Base-by-base conservation (phyloP, 2,888 invertebrate genomes). In the Prosapia bicincta region DNA sequence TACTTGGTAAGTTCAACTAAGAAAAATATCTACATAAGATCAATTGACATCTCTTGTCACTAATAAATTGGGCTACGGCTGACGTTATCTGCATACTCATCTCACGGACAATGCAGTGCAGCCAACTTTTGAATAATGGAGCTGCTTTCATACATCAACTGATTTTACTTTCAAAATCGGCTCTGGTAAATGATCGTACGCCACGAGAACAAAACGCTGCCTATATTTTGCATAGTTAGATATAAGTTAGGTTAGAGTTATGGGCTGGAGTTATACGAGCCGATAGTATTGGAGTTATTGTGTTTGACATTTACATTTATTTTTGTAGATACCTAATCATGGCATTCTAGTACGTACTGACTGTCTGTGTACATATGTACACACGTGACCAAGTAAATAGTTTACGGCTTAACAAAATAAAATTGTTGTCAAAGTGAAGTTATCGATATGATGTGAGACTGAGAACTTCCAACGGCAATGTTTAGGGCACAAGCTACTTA, bases 61-160 rank as follows among this genome's bases (percentile, higher is more conserved):
- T 54, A 54, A 54, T 54, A 54, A 54, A 54, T 54, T 54, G 54
- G 54, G 54, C 54, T 54, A 20, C 54, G 5, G 54, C 20, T 54
- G 54, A 20, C 54, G 1, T 54, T 54, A 54, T 54, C 54, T 54
- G 54, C 54, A 54, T 54, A 54, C 54, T 2, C 54, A 54, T 54
- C 54, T 5, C 20, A 9, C 20, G 54, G 54, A 54, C 54, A 54
- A 54, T 54, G 54, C 54, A 54, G 20, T 54, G 54, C 54, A 54
- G 54, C 54, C 54, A 54, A 54, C 54, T 54, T 54, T 54, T 54
- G 54, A 54, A 54, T 54, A 54, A 54, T 54, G 54, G 54, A n/a
- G 20, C 54, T 54, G 20, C 54, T 54, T 54, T 54, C 54, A 54
- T 54, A 54, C 54, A 54, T 54, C 54, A 54, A 54, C 54, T 54